These are phyloP conservation scores for Cheilosia vernalis DNA, from an alignment of 2,888 invertebrate species.

Conservation along the genomic window DNA sequence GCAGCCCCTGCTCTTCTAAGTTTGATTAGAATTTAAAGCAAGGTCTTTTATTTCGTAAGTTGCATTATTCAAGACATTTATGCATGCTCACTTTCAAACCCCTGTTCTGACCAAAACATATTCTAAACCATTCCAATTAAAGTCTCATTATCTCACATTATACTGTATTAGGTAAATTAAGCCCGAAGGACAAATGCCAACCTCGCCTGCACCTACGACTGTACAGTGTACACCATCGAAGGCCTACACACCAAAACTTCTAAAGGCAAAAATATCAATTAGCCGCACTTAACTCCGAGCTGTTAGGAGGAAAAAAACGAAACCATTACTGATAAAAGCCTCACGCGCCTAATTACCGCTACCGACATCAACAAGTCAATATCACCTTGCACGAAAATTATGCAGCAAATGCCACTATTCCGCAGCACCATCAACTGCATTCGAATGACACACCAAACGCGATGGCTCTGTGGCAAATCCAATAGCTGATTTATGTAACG, in stretches of 20 bases:
- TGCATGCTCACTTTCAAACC: not conserved
- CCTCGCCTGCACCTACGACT: constrained; percentile 13
- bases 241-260: not conserved
- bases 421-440: constrained; percentile 5
- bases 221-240: not conserved
- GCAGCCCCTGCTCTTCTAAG: too few relatives aligned
- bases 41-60: too few relatives aligned
- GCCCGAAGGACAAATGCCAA: constrained; percentile 22
- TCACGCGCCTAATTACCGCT: constrained; percentile 18
- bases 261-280: constrained; percentile 39
- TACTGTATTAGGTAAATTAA: not conserved
- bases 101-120: not conserved
- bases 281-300: constrained; percentile 16
- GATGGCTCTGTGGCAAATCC: constrained; percentile 32
- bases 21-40: too few relatives aligned
- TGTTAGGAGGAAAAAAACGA: constrained; percentile 1
- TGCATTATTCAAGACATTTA: too few relatives aligned
- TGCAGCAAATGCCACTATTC: not conserved
- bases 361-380: constrained; percentile 23
- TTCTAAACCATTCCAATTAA: not conserved
- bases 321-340: constrained; percentile 24
- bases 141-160: constrained; percentile 3
- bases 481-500: constrained; percentile 35
- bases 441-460: constrained; percentile 30
- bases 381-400: constrained; percentile 30